phyloP scores from a whole-genome alignment of 2,113 vertebrate species.

The Dromas ardeola region DNA sequence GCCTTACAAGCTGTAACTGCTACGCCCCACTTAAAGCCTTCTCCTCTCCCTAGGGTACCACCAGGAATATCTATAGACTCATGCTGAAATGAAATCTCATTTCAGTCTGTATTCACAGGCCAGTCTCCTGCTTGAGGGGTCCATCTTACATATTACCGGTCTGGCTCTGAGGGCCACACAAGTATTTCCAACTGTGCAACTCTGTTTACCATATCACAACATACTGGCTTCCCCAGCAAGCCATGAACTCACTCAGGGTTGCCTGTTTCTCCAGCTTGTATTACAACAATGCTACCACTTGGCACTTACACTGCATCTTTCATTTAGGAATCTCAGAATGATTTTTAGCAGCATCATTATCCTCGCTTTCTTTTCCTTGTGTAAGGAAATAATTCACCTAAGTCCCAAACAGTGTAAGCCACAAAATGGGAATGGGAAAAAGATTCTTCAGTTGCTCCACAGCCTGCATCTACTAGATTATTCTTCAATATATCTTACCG shows the following conservation, averaged over 20 bases:
- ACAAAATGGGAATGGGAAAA: not conserved
- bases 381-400: not conserved
- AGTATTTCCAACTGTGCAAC: not conserved
- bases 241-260: not conserved
- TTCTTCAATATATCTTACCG: not conserved
- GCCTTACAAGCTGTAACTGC: not conserved
- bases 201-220: not conserved
- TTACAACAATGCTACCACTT: not conserved
- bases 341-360: not conserved
- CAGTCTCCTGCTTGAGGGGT: not conserved
- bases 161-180: not conserved
- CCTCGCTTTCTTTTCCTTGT: not conserved
- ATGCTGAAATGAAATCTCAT: not conserved
- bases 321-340: not conserved
- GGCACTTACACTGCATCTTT: not conserved
- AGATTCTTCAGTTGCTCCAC: not conserved
- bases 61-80: not conserved
- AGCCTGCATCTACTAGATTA: not conserved
- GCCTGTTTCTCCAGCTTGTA: not conserved
- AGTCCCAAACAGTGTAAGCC: not conserved
- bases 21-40: not conserved
- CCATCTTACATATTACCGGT: not conserved
- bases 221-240: not conserved
- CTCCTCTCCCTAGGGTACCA: not conserved
- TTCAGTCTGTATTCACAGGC: not conserved